Conservation (phyloP, 2,888 invertebrate species). For the Galerucella calmariensis region DNA sequence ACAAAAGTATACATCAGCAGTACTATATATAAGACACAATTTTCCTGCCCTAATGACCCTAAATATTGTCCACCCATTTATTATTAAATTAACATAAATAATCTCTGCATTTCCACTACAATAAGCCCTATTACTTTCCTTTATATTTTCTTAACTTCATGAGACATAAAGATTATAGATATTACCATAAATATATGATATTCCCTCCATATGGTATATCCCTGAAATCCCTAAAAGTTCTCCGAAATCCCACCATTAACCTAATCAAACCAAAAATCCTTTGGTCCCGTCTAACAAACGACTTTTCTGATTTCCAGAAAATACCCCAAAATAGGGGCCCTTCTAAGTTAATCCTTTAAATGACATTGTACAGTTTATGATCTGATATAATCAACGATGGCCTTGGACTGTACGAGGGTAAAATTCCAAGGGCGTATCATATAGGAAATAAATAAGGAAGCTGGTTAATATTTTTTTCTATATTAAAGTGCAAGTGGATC, state of each 20-base stretch:
- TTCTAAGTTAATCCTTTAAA: constrained; percentile 56
- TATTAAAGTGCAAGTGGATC: too few species aligned
- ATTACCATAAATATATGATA: constrained; percentile 19
- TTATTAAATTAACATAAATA: background rate
- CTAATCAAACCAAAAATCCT: constrained; percentile 44
- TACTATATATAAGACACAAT: too few species aligned
- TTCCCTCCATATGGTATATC: constrained; percentile 35
- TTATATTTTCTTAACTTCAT: background rate
- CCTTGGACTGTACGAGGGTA: constrained; percentile 41
- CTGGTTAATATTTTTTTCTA: too few species aligned
- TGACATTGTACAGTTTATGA: constrained; percentile 48
- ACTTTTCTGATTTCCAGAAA: constrained; percentile 53
- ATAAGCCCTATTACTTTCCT: background rate
- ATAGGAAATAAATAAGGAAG: constrained; percentile 40
- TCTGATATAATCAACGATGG: constrained; percentile 43
- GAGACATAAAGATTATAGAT: background rate
- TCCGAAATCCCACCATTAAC: constrained; percentile 43
- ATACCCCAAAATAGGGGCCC: constrained; percentile 54
- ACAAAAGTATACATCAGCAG: too few species aligned
- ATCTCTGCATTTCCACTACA: background rate
- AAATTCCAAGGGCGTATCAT: constrained; percentile 18
- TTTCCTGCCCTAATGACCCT: too few species aligned
- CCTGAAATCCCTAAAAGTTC: constrained; percentile 28
- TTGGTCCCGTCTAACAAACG: constrained; percentile 46
- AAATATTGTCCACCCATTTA: background rate